Conservation (phyloP, 2,797 vertebrate species). For the Hephaestus fuliginosus region DNA sequence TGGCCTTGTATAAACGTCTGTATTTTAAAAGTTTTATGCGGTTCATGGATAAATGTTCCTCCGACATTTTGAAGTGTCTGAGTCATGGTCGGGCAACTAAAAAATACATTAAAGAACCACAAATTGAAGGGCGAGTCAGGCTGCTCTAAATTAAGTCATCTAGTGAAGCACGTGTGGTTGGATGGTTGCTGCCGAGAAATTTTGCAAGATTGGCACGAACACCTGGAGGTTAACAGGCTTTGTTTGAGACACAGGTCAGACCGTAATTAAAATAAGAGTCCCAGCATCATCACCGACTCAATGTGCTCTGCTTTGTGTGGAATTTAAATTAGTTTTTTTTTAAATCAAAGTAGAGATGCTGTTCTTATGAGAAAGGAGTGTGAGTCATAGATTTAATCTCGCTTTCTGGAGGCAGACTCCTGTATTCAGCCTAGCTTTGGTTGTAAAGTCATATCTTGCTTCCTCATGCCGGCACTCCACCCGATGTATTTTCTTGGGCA, state of each 20-base stretch:
- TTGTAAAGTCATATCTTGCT: conserved; percentile 41
- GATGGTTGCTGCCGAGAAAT: conserved; percentile 5
- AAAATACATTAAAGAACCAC: conserved; percentile 36
- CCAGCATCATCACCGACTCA: neutral
- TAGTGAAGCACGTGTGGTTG: neutral
- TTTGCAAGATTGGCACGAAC: conserved; percentile 23
- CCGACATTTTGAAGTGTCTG: neutral
- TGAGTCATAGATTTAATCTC: conserved; percentile 10
- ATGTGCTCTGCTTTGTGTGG: conserved; percentile 7
- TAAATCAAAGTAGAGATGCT: conserved; percentile 30
- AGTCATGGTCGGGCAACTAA: neutral
- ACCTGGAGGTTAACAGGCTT: conserved; percentile 18
- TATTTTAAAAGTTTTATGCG: conserved; percentile 15
- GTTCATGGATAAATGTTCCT: conserved; percentile 5
- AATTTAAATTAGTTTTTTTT: conserved; percentile 37
- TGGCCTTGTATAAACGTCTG: conserved; percentile 2
- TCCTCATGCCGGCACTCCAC: conserved; percentile 38
- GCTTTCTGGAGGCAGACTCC: conserved; percentile 9
- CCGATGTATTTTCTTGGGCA: conserved; percentile 60
- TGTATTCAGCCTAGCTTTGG: conserved; percentile 30
- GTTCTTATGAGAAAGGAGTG: conserved; percentile 15
- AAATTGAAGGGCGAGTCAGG: neutral
- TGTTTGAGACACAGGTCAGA: conserved; percentile 13
- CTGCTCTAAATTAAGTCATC: neutral
- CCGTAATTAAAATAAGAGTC: conserved; percentile 25